Evolutionary conservation across 2,888 invertebrate genomes (phyloP), one percentile per base, ranked within the genome.

Genomic region (Pyrrhia umbra): DNA sequence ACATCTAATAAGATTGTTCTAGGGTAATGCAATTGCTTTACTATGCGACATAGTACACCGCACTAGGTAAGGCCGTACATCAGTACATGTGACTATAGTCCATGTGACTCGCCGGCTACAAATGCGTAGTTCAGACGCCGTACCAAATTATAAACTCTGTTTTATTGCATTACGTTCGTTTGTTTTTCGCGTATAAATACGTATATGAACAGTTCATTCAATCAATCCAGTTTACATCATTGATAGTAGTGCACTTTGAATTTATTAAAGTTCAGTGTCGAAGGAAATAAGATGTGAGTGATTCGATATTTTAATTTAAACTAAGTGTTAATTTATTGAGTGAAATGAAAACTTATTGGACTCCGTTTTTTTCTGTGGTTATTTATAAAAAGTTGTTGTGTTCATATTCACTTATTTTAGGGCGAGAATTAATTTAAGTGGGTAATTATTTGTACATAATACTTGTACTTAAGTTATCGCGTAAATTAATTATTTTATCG

Each of bases 241-340:
- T 73, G 68, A 77, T 77, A 77, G 69, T 57, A 55, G 77, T 74
- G 74, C 77, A 73, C 75, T 72, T 50, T 47, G 51, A 61, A 62
- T 62, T 55, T 67, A 67, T 67, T 62, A 16, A 72, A 72, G 68
- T 68, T 58, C 68, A 62, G 58, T 72, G 57, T 61, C 61, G 37
- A 62, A 57, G 49, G 57, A 63, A 66, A 70, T 60, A 59, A 57
- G n/a, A 63, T 45, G 75, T 75, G 68, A 75, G 74, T 75, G 55
- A 69, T 62, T 54, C 50, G 42, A 75, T 75, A 70, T 70, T 70
- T 58, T 55, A 55, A 70, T 75, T 58, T 46, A 75, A 70, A 70
- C 46, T 64, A 70, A 75, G 54, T 57, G 64, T 47, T 21, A 20
- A 50, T 70, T 58, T 64, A 75, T 75, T 75, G 57, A 49, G 46